Percentiles rank a stretch among this genome's conserved stretches.
These are phyloP conservation scores for Ruditapes philippinarum DNA, from an alignment of 1,140 invertebrate genomes.

Conservation along the genomic window DNA sequence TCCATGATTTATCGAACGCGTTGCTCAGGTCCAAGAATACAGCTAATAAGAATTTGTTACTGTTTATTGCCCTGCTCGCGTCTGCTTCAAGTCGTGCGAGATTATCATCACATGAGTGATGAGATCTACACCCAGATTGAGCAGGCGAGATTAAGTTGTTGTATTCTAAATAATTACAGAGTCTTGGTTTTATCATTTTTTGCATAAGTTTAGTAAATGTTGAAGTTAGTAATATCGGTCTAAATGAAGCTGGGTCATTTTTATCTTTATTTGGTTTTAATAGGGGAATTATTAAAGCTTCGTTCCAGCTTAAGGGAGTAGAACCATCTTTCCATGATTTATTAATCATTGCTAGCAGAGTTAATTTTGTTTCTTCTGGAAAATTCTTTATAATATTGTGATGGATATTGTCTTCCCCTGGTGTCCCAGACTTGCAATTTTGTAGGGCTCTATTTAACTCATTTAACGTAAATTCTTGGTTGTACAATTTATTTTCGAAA, in stretches of 20 bases:
- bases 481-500: too few species aligned
- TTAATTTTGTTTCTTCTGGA: too few species aligned
- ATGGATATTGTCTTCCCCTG: too few species aligned
- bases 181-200: conserved; percentile 32
- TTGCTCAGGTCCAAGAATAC: conserved; percentile 9
- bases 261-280: too few species aligned
- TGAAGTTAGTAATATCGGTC: conserved; percentile 16
- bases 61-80: background rate
- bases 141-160: background rate
- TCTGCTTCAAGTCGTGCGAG: background rate
- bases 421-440: too few species aligned
- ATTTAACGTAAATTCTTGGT: background rate
- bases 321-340: background rate
- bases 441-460: too few species aligned
- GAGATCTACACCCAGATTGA: conserved; percentile 2
- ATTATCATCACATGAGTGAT: too few species aligned
- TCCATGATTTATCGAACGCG: conserved; percentile 23
- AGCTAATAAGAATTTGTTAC: background rate
- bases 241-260: background rate
- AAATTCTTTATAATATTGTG: background rate
- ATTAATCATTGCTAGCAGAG: background rate
- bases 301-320: background rate
- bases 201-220: conserved; percentile 34
- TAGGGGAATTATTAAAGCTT: background rate
- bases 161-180: background rate